A percentile compares a stretch with the other conserved stretches of the same genome.
phyloP scores from a whole-genome alignment of 2,888 invertebrate genomes.

The Archips crataeganus region DNA sequence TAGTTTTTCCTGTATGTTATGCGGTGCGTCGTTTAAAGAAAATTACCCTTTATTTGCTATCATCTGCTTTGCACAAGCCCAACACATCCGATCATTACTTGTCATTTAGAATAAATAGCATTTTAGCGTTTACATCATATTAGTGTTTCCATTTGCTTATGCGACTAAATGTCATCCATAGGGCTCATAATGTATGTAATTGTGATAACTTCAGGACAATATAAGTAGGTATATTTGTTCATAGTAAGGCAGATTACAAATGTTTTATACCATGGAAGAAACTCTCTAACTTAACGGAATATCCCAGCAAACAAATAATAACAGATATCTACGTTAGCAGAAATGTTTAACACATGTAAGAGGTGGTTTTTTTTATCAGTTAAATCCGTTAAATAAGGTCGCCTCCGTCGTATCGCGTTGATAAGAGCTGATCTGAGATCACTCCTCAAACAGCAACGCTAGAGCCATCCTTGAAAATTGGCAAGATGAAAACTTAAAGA shows the following conservation, averaged over 20 bases:
- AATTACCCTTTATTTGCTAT: conserved; percentile 51
- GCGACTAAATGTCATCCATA: neutral
- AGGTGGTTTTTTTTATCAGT: conserved; percentile 60
- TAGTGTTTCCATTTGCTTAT: neutral
- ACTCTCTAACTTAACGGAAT: neutral
- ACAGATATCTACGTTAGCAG: neutral
- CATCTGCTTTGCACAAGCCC: conserved; percentile 25
- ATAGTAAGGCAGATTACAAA: neutral
- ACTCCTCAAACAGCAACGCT: conserved; percentile 48
- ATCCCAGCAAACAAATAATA: neutral
- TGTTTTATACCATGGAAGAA: neutral
- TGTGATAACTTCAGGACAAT: neutral
- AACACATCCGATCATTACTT: conserved; percentile 14
- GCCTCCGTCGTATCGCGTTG: conserved; percentile 66
- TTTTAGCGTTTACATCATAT: conserved; percentile 7
- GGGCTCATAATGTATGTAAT: neutral
- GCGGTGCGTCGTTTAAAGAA: conserved; percentile 46
- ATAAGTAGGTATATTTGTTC: neutral
- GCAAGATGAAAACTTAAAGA: neutral
- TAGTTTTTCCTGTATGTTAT: conserved; percentile 60
- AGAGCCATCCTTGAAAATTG: conserved; percentile 3
- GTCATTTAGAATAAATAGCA: conserved; percentile 16
- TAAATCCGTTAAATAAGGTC: conserved; percentile 72
- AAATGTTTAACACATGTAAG: neutral
- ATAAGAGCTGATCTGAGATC: conserved; percentile 71